These are phyloP conservation scores for Nannobrachium achirus DNA, from an alignment of 2,113 vertebrate genomes.

Conservation along the genomic window DNA sequence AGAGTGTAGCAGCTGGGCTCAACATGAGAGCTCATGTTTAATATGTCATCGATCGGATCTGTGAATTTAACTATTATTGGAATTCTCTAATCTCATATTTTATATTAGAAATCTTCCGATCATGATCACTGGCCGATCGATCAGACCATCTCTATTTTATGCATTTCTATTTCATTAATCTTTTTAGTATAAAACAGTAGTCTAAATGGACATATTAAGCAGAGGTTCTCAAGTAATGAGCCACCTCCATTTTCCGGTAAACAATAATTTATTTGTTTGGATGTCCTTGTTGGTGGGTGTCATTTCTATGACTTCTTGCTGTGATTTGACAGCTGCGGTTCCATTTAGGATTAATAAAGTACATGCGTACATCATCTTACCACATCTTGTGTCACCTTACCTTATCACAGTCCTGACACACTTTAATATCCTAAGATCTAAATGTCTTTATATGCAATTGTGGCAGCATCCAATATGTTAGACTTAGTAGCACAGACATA, in stretches of 20 bases:
- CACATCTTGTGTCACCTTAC: neutral
- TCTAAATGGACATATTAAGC: slow-evolving; percentile 9
- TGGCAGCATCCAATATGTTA: neutral
- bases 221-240: neutral
- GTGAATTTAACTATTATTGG: no score
- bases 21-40: no score
- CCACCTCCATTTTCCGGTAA: slow-evolving; percentile 8
- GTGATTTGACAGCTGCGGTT: neutral
- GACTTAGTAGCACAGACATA: no score
- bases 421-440: neutral
- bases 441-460: neutral
- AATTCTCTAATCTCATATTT: no score
- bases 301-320: neutral
- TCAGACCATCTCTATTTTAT: no score
- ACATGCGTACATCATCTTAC: neutral
- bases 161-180: no score
- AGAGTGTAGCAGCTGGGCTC: no score
- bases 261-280: slow-evolving; percentile 20
- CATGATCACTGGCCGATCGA: no score
- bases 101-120: no score
- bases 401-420: neutral
- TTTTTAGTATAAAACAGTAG: slow-evolving; percentile 36
- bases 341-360: neutral
- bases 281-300: neutral
- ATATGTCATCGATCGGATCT: no score